Base-by-base conservation (phyloP, 53 echinoderm and acorn worm species). In the Hippasteria phrygiana region DNA sequence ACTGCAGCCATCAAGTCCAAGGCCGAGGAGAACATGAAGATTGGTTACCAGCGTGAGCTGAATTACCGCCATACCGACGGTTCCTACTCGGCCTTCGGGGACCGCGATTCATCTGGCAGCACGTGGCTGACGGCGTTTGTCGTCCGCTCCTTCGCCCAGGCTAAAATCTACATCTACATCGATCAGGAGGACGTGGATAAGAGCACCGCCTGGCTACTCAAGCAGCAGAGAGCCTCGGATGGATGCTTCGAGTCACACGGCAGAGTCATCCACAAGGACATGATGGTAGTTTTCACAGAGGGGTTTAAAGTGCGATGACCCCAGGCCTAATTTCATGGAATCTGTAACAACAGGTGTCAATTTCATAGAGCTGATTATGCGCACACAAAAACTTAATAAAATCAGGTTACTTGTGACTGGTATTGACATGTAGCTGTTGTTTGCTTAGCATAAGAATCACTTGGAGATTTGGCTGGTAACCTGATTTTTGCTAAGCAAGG, bases 81-180 rank as follows among this genome's bases (percentile, higher is more conserved):
- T 2, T 97, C 97, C 5, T 97, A 97, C 89, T 92, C 91, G 16
- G 95, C 95, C 6, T 95, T 95, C 38, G 92, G 97, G 3, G 62
- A 79, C 47, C 87, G 65, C 1, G 97, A 97, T 43, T 66, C 80
- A 0, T 72, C 87, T 5, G 97, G 95, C 29, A 97, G 97, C 78
- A 95, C 94, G 9, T 95, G 95, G 95, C 92, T 97, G 75, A 97
- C 97, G 26, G 97, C 97, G 5, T 95, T 94, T 50, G 97, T 95
- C 0, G 91, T 97, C 11, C 93, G 95, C 40, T 93, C 94, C n/a
- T 94, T 93, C 32, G 91, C 89, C 1, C 93, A 91, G 80, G 94
- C 96, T 35, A 34, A 43, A 12, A 56, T 88, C 55, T 94, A 91
- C 43, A 93, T 96, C 83, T 86, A 65, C 34, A 88, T 96, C 12